These are phyloP conservation scores for Geotrypetes seraphini DNA, from an alignment of 2,797 vertebrate species.

Conservation along the genomic window DNA sequence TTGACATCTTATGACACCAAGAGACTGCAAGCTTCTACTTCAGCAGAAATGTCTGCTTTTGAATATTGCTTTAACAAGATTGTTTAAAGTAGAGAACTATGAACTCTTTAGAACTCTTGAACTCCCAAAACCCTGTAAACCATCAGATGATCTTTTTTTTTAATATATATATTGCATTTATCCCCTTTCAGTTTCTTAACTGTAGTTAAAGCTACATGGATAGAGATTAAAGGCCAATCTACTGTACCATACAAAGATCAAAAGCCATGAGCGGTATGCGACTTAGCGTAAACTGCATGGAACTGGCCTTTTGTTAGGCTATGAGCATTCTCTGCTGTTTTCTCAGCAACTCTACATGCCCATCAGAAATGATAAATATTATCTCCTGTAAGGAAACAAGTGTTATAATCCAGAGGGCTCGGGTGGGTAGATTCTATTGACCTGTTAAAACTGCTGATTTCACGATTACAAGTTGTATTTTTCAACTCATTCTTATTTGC, in stretches of 20 bases:
- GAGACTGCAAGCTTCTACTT: background rate
- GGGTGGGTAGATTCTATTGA: conserved; percentile 1
- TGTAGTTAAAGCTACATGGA: conserved; percentile 29
- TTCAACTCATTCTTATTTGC: conserved; percentile 14
- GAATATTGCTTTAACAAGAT: conserved; percentile 3
- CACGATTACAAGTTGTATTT: background rate
- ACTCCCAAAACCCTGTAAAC: conserved; percentile 13
- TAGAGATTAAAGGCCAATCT: conserved; percentile 45
- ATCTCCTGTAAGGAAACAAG: conserved; percentile 17
- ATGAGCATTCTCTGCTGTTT: conserved; percentile 22
- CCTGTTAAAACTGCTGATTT: conserved; percentile 9
- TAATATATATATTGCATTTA: conserved; percentile 2
- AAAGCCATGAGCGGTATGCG: conserved; percentile 29
- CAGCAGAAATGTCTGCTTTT: background rate
- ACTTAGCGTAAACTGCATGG: conserved; percentile 35
- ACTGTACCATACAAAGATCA: conserved; percentile 35
- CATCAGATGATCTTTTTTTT: conserved; percentile 1
- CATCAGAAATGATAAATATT: conserved; percentile 46
- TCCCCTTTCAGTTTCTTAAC: conserved; percentile 26
- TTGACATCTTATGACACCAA: background rate
- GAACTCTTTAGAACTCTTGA: conserved; percentile 4
- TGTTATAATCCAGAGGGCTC: conserved; percentile 29
- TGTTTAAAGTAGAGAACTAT: conserved; percentile 23
- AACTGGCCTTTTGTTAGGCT: conserved; percentile 25
- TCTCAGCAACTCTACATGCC: conserved; percentile 42